phyloP scores from a whole-genome alignment of 2,113 vertebrate genomes.

The Pandion haliaetus region DNA sequence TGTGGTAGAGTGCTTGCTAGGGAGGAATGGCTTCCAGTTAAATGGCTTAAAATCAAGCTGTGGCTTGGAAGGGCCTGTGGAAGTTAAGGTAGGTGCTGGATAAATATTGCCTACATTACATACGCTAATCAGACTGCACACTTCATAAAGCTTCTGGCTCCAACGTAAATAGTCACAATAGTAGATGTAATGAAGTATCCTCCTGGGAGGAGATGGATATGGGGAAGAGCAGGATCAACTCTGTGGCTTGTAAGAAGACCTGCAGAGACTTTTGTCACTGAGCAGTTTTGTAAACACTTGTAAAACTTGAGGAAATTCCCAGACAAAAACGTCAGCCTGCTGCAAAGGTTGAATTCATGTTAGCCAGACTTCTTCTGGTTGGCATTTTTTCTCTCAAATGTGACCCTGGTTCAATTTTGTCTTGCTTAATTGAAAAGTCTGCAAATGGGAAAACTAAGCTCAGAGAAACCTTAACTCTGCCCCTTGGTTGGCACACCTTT shows the following conservation, averaged over 20 bases:
- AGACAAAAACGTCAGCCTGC: not conserved
- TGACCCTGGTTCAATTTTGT: not conserved
- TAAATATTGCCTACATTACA: not conserved
- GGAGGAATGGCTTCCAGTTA: not conserved
- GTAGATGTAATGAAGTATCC: not conserved
- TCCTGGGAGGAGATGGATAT: not conserved
- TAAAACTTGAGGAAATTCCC: conserved; percentile 27
- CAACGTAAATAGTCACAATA: not conserved
- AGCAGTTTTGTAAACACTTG: not conserved
- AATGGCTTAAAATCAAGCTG: not conserved
- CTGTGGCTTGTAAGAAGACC: not conserved
- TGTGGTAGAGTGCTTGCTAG: not conserved
- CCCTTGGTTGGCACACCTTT: not conserved
- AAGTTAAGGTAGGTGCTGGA: conserved; percentile 28
- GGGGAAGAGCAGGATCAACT: not conserved
- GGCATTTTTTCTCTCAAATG: not conserved
- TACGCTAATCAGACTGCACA: not conserved
- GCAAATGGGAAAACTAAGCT: not conserved
- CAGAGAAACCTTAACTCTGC: not conserved
- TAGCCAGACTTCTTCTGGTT: not conserved
- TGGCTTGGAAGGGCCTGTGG: not conserved
- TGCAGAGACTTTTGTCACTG: not conserved
- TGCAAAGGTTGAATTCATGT: not conserved
- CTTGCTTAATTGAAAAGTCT: not conserved
- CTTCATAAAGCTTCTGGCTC: not conserved